Percentiles rank a stretch among this genome's conserved stretches.
Evolutionary conservation across 2,113 vertebrate genomes (phyloP).

Genomic region (Charadrius vociferus): DNA sequence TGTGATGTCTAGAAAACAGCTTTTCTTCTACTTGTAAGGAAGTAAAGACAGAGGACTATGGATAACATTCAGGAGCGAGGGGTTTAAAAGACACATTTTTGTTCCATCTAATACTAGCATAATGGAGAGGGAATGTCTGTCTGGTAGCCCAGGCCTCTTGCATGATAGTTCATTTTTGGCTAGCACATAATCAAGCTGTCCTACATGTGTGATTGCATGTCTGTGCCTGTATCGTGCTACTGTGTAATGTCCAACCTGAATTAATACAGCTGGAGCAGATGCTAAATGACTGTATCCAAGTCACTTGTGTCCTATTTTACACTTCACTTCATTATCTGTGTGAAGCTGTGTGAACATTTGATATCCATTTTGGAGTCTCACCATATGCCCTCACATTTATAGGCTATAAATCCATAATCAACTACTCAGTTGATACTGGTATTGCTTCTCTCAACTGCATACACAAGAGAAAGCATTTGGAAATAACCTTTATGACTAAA

Average conservation of each 20-base stretch:
- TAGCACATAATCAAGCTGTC: slow-evolving; percentile 58
- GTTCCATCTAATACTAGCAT: background rate
- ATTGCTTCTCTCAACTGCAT: slow-evolving; percentile 32
- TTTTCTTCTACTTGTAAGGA: background rate
- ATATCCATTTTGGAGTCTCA: slow-evolving; percentile 48
- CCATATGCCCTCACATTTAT: slow-evolving; percentile 72
- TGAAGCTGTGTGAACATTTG: slow-evolving; percentile 52
- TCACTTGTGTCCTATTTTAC: slow-evolving; percentile 74
- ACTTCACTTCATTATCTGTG: slow-evolving; percentile 73
- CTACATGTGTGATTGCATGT: slow-evolving; percentile 23
- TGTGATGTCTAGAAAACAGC: background rate
- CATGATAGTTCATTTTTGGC: slow-evolving; percentile 25
- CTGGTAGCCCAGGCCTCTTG: background rate
- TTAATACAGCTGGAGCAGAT: slow-evolving; percentile 76
- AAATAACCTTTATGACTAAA: slow-evolving; percentile 45
- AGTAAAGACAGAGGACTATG: background rate
- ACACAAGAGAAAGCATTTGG: background rate
- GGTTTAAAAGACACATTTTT: background rate
- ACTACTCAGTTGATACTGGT: slow-evolving; percentile 25
- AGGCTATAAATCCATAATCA: slow-evolving; percentile 61
- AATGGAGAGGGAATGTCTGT: background rate
- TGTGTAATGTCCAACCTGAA: slow-evolving; percentile 57
- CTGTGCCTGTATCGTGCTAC: slow-evolving; percentile 57
- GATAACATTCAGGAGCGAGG: background rate
- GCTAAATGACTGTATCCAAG: slow-evolving; percentile 71